Percentiles rank a stretch among this genome's conserved stretches.
Evolutionary conservation across 2,113 vertebrate genomes (phyloP).

Genomic region (Loxodonta africana): DNA sequence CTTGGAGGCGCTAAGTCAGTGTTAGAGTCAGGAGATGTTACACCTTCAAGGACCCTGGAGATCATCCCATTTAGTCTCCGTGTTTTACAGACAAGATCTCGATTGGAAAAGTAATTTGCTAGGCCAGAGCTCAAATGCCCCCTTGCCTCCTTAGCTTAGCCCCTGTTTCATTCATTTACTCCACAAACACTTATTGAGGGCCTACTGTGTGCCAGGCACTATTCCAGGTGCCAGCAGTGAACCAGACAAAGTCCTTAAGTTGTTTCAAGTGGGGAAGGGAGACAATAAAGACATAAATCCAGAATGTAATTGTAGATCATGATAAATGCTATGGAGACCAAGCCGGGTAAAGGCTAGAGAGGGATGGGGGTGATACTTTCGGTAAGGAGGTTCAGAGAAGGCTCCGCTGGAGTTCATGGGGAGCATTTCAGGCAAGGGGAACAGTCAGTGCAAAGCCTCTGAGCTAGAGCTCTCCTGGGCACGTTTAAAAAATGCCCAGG

Average conservation of each 20-base stretch:
- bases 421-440: background rate
- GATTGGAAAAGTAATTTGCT: background rate
- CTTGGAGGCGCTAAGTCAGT: background rate
- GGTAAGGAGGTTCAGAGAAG: background rate
- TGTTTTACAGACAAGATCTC: rapidly evolving
- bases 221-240: background rate
- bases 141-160: background rate
- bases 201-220: background rate
- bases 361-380: background rate
- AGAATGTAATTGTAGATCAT: background rate
- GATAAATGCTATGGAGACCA: background rate
- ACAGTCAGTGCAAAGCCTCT: background rate
- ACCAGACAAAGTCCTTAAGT: background rate
- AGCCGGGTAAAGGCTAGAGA: background rate
- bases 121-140: background rate
- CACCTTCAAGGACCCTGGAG: background rate
- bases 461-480: background rate
- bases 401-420: background rate
- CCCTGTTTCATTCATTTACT: background rate
- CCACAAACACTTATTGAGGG: background rate
- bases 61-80: background rate
- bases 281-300: background rate
- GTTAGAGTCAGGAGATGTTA: background rate
- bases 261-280: background rate
- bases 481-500: background rate